Evolutionary conservation across 2,888 invertebrate species (phyloP), one percentile per base, ranked within the genome.

Genomic region (Horisme vitalbata): DNA sequence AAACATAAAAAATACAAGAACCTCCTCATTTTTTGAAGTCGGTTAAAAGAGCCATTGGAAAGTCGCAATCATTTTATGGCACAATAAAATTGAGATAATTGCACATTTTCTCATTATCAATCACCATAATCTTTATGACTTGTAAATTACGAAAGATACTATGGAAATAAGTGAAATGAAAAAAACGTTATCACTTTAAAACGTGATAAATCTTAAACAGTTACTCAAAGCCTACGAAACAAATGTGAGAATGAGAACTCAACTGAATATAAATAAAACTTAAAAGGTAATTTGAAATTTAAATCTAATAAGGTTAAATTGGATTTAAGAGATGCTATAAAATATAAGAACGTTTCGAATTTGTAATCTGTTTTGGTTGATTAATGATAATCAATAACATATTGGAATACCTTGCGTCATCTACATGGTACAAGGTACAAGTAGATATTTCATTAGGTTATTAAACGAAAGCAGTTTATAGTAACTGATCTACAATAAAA

Each of bases 361-460:
- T 14, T 21, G 27, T 35, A 28, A 37, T 33, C 49, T 36, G 36
- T 23, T 33, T 52, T 38, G 34, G 31, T 51, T 63, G 65, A 68
- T 70, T 59, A 61, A 67, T 66, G 52, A 49, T 52, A 41, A 61
- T 23, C 4, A 23, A 6, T 18, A 1, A n/a, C n/a, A n/a, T n/a
- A n/a, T n/a, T n/a, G n/a, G n/a, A n/a, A n/a, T n/a, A n/a, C n/a
- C n/a, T n/a, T n/a, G n/a, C n/a, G n/a, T n/a, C n/a, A n/a, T n/a
- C n/a, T n/a, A n/a, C n/a, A n/a, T n/a, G n/a, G n/a, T n/a, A n/a
- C n/a, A n/a, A n/a, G n/a, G n/a, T n/a, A n/a, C n/a, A n/a, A n/a
- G n/a, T n/a, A n/a, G n/a, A n/a, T n/a, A n/a, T n/a, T n/a, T n/a
- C n/a, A n/a, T n/a, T n/a, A n/a, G n/a, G n/a, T n/a, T n/a, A n/a